Conservation (phyloP, 2,888 invertebrate species). For the Agrotis clavis region DNA sequence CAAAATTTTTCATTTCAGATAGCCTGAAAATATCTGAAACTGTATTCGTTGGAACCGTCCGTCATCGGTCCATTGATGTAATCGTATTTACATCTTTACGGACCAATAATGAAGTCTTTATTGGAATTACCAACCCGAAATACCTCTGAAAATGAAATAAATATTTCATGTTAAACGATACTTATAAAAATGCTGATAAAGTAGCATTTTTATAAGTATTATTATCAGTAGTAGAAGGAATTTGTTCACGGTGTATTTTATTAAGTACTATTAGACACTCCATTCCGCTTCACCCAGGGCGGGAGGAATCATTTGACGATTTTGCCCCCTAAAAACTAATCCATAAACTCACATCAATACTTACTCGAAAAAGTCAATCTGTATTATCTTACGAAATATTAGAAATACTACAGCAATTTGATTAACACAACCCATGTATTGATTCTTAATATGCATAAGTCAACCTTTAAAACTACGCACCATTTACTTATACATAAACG, state of each 20-base stretch:
- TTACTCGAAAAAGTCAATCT: too few species aligned
- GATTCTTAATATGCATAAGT: background rate
- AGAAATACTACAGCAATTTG: background rate
- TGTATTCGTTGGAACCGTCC: constrained; percentile 15
- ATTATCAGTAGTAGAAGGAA: too few species aligned
- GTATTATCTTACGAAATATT: background rate
- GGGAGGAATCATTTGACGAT: too few species aligned
- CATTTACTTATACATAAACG: constrained; percentile 34
- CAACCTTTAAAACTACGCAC: background rate
- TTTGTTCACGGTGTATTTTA: too few species aligned
- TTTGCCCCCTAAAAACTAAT: too few species aligned
- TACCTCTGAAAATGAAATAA: constrained; percentile 33
- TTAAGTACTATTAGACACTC: too few species aligned
- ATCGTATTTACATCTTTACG: constrained; percentile 54
- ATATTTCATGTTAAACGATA: constrained; percentile 2
- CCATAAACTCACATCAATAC: background rate
- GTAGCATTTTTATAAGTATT: too few species aligned
- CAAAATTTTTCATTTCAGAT: constrained; percentile 7
- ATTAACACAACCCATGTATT: constrained; percentile 10
- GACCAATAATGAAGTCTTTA: constrained; percentile 31
- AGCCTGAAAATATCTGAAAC: constrained; percentile 11
- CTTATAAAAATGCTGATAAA: background rate
- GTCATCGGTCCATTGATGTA: constrained; percentile 26
- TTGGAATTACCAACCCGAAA: constrained; percentile 32
- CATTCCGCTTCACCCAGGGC: too few species aligned